phyloP scores from a whole-genome alignment of 2,888 invertebrate genomes.

The Cephus rjabovi region DNA sequence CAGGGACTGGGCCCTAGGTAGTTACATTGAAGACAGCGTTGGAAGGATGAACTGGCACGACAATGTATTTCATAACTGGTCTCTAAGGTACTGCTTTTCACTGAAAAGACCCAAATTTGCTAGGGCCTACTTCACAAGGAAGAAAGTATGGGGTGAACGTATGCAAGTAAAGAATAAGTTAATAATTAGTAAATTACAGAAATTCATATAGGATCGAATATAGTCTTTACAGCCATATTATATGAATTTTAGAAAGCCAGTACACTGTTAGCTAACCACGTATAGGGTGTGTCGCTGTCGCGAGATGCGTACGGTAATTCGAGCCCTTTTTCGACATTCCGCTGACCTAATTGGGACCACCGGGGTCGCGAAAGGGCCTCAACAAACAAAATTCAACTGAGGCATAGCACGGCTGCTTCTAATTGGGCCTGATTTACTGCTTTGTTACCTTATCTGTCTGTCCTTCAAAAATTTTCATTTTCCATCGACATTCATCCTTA shows the following conservation, averaged over 20 bases:
- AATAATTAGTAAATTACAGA: background rate
- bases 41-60: background rate
- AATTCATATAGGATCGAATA: background rate
- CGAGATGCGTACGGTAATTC: constrained; percentile 34
- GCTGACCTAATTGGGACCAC: constrained; percentile 60
- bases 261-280: background rate
- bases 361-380: constrained; percentile 36
- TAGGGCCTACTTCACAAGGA: background rate
- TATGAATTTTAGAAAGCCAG: background rate
- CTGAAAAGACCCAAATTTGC: background rate
- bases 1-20: background rate
- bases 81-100: background rate
- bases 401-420: constrained; percentile 22
- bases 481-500: background rate
- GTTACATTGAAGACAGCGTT: background rate
- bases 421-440: constrained; percentile 35
- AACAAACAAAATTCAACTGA: constrained; percentile 9
- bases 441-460: background rate
- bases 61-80: background rate
- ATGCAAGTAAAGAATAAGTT: background rate
- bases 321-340: constrained; percentile 51
- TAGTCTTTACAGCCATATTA: background rate
- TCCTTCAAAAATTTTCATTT: background rate
- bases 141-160: background rate
- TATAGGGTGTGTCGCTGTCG: constrained; percentile 1